Conservation (phyloP, 2,797 vertebrate species). For the Takifugu rubripes region DNA sequence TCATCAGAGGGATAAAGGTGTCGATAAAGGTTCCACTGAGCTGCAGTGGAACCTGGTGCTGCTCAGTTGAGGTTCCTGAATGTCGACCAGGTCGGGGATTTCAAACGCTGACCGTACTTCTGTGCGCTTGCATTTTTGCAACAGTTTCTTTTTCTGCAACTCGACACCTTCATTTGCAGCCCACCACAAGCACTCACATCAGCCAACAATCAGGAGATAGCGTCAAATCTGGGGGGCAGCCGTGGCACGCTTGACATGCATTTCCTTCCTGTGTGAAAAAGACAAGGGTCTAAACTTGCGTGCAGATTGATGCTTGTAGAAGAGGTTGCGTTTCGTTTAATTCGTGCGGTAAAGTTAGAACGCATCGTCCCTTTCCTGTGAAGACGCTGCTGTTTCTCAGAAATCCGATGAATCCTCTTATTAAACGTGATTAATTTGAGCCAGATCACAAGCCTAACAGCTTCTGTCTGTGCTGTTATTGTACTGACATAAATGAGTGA, state of each 20-base stretch:
- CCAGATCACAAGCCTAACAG: neutral
- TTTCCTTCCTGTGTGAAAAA: constrained; percentile 70
- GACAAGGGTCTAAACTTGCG: constrained; percentile 36
- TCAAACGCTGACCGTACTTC: neutral
- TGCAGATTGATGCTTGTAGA: constrained; percentile 16
- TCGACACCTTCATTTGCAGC: constrained; percentile 19
- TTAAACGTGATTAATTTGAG: neutral
- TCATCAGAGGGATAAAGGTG: neutral
- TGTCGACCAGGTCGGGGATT: neutral
- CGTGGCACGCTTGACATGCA: constrained; percentile 14
- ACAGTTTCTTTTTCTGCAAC: constrained; percentile 2
- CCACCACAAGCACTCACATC: constrained; percentile 36
- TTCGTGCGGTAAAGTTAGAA: neutral
- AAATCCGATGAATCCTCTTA: neutral
- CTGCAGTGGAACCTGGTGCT: too few relatives aligned
- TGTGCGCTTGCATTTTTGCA: constrained; percentile 6
- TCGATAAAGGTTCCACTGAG: too few relatives aligned
- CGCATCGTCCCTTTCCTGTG: neutral
- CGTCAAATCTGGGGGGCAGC: constrained; percentile 5
- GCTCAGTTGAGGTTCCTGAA: too few relatives aligned
- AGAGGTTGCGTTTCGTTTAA: constrained; percentile 9
- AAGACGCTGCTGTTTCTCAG: neutral
- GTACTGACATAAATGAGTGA: too few relatives aligned
- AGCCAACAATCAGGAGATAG: neutral
- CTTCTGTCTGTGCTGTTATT: neutral